Base-by-base conservation (phyloP, 2,888 invertebrate genomes). In the Candidula unifasciata region DNA sequence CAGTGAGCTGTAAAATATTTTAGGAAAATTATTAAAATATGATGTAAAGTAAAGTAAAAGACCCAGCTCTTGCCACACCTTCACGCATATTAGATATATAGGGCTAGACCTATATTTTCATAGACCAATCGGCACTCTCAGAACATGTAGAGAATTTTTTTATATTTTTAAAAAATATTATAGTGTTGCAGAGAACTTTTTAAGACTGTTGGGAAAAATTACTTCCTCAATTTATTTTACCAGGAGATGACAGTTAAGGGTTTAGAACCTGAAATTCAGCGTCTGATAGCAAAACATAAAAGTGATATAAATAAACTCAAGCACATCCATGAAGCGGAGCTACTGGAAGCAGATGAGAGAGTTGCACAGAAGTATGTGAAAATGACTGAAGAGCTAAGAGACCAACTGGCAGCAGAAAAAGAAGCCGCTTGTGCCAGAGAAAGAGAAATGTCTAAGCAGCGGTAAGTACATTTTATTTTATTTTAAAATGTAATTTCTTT, bases 241-340 rank as follows among this genome's bases (percentile, higher is more conserved):
- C 87, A 94, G 93, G 94, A 94, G 87, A 93, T 94, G 93, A 94
- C 94, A 37, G 94, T 94, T 74, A 94, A 93, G 86, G 94, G 94
- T 27, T 86, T 94, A 79, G 94, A 94, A 87, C 93, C 94, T 71
- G 94, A 94, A 87, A 93, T 94, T 74, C 94, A 94, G 87, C 88
- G 93, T n/a, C 89, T 94, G 83, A 94, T 94, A 8, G 93, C 92
- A 6, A 93, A 93, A 86, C 94, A 94, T 88, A 94, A 94, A 88
- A 88, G 90, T 35, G 94, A 94, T 86, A 83, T 94, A 37, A 93
- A 92, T 88, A 93, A 93, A 86, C 86, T 94, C 37, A 93, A 93
- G 86, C 91, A 93, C 68, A 90, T 93, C 27, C 93, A 94, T 83
- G 93, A 93, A 86, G 93, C 93, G 21, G 94, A 94, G 87, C 86